Evolutionary conservation across 2,797 vertebrate genomes (phyloP).

Genomic region (Xenentodon cancila): DNA sequence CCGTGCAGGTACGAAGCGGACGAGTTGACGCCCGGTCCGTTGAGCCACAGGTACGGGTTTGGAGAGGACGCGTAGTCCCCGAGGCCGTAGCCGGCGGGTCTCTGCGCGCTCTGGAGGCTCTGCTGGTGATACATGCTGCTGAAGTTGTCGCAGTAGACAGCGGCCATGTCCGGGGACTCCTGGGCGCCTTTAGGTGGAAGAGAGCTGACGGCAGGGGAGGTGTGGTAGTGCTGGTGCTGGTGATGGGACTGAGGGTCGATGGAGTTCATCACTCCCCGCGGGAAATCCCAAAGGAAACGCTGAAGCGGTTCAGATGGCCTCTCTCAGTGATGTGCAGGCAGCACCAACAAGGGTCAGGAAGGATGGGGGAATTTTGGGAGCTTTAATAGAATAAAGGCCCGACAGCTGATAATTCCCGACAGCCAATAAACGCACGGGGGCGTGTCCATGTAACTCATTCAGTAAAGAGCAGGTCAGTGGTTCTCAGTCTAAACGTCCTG

Average conservation of each 20-base stretch:
- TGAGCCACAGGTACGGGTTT: constrained; percentile 91
- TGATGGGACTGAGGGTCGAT: constrained; percentile 82
- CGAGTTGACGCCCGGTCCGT: constrained; percentile 84
- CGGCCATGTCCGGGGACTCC: constrained; percentile 88
- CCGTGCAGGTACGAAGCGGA: constrained; percentile 88
- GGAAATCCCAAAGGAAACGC: constrained; percentile 54
- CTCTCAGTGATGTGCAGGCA: constrained; percentile 29
- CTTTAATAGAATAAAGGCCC: constrained; percentile 59
- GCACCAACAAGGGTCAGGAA: constrained; percentile 71
- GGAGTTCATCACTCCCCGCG: constrained; percentile 85
- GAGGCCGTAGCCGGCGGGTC: constrained; percentile 86
- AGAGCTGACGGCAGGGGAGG: constrained; percentile 75
- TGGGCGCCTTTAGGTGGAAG: constrained; percentile 84
- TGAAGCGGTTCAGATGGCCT: constrained; percentile 45
- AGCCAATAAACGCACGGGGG: constrained; percentile 70
- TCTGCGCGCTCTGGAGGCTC: constrained; percentile 74
- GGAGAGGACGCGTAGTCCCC: constrained; percentile 88
- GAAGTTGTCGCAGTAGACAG: constrained; percentile 92
- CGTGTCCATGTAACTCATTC: constrained; percentile 53
- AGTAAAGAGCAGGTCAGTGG: constrained; percentile 24
- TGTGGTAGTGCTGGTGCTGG: constrained; percentile 53
- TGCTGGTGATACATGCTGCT: constrained; percentile 85
- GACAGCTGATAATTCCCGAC: constrained; percentile 24
- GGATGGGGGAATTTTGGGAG: constrained; percentile 43
- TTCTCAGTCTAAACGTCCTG: not conserved